Base-by-base conservation (phyloP, 2,797 vertebrate species). In the Tarsius wallacei region DNA sequence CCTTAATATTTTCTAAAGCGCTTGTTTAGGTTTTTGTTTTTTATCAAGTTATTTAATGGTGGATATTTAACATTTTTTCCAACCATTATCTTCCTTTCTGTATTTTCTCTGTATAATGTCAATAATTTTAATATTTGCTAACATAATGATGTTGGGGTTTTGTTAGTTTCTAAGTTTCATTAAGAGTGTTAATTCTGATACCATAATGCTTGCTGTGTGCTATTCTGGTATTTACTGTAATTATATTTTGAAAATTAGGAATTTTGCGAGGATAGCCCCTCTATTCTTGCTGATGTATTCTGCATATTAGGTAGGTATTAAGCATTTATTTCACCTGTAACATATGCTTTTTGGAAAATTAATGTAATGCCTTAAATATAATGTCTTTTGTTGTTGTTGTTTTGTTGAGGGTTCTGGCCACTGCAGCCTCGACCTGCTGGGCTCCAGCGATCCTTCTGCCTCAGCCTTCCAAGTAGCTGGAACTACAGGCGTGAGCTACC, bases 201-300 rank as follows among this genome's bases (percentile, higher is more conserved):
- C 28, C 53, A 24, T 93, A 89, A 90, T 88, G 95, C 64, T 83
- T 96, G 21, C 19, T 33, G 11, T 22, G 5, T 98, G 61, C 36
- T 93, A 24, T 94, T 96, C 76, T 68, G 90, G 0, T 78, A 51
- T 91, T 97, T 22, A 93, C 74, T 71, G 33, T 93, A 82, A 96
- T 97, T 97, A 36, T 97, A 90, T 90, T 93, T 95, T 97, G 97
- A 24, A 89, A 94, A 96, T 92, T 97, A 99, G 99, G 99, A 99
- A 96, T 99, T 99, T 94, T 98, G 99, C 95, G 99, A 99, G 87
- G 99, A 99, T 97, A 99, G 99, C 99, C 98, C 99, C 97, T 99
- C 99, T 80, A 99, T 99, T 98, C 99, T 99, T 99, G 99, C 99
- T 97, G 99, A 99, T 98, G 99, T 99, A 42, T 99, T 99, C 98